Evolutionary conservation across 2,888 invertebrate species (phyloP), one percentile per base, ranked within the genome.

Genomic region (Clistopyga incitator): DNA sequence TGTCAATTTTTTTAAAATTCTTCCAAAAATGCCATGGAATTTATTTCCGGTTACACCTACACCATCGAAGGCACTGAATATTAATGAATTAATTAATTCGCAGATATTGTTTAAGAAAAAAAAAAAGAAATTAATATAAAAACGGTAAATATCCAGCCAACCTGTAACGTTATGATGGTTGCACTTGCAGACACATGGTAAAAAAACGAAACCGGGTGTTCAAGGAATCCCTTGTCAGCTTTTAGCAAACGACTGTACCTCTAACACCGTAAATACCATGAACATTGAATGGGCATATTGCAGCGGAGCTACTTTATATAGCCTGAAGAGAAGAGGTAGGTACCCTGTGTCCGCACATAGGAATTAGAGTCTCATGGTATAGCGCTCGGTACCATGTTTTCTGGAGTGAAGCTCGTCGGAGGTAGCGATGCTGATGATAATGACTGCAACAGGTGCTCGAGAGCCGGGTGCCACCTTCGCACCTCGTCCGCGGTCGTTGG

Each of bases 391-490:
- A 64, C 56, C 64, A 88, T 88, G 86, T 90, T 90, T 90, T 89
- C 89, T 89, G 87, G 89, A 89, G 88, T 89, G 89, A 81, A 78
- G 77, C 80, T 59, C 56, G 67, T 68, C 50, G 70, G 42, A 78
- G 86, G 81, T 38, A 10, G 86, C 68, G 67, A 81, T 64, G 75
- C 86, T 90, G 90, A 90, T 91, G 90, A 91, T 91, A 91, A 91
- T 92, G 91, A 92, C 90, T 87, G 90, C 88, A 89, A 90, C 91
- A 92, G 91, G 91, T 92, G 91, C 90, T 88, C 90, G 89, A 89
- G 89, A 85, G 86, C 88, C 74, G 68, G 56, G 67, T 89, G 88
- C 91, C 91, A 90, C 91, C 91, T 90, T 90, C 90, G 90, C 91
- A 89, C 88, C 88, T 87, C 85, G 86, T 86, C 77, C 72, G 78